Conservation (phyloP, 2,797 vertebrate genomes). For the Helicolenus hilgendorfi region DNA sequence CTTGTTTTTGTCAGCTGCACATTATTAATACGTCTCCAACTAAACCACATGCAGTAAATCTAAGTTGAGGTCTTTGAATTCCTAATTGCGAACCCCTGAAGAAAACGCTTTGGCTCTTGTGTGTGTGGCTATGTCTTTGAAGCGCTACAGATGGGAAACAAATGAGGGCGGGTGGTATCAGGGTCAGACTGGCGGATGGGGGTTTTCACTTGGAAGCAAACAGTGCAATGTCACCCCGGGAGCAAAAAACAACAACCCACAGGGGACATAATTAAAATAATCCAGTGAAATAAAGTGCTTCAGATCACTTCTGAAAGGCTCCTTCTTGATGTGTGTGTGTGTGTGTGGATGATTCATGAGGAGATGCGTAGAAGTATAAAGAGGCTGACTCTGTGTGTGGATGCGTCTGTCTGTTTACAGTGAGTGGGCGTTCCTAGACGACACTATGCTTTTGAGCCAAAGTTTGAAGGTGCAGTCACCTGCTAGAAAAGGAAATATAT, state of each 20-base stretch:
- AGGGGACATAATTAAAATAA: conserved; percentile 78
- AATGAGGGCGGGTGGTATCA: conserved; percentile 53
- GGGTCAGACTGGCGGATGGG: conserved; percentile 47
- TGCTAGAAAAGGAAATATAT: not conserved
- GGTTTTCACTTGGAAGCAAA: conserved; percentile 41
- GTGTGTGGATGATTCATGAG: conserved; percentile 31
- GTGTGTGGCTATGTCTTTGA: conserved; percentile 57
- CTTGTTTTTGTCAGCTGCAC: conserved; percentile 44
- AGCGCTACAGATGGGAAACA: conserved; percentile 70
- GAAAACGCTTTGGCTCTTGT: conserved; percentile 26
- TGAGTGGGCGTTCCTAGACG: conserved; percentile 10
- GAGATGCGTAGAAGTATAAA: conserved; percentile 34
- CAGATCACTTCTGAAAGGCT: conserved; percentile 42
- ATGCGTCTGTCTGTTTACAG: conserved; percentile 27
- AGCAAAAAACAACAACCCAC: conserved; percentile 60
- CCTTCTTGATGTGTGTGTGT: conserved; percentile 45
- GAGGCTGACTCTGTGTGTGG: not conserved
- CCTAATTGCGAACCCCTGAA: conserved; percentile 63
- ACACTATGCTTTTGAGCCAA: conserved; percentile 1
- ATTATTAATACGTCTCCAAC: conserved; percentile 50
- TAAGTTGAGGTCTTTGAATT: conserved; percentile 64
- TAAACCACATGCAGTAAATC: conserved; percentile 51
- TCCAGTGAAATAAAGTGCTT: conserved; percentile 65
- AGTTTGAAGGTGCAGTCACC: conserved; percentile 1
- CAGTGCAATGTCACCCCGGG: conserved; percentile 58